A percentile compares a stretch with the other conserved stretches of the same genome.
phyloP scores from a whole-genome alignment of 2,797 vertebrate species.

The Pipistrellus nathusii region DNA sequence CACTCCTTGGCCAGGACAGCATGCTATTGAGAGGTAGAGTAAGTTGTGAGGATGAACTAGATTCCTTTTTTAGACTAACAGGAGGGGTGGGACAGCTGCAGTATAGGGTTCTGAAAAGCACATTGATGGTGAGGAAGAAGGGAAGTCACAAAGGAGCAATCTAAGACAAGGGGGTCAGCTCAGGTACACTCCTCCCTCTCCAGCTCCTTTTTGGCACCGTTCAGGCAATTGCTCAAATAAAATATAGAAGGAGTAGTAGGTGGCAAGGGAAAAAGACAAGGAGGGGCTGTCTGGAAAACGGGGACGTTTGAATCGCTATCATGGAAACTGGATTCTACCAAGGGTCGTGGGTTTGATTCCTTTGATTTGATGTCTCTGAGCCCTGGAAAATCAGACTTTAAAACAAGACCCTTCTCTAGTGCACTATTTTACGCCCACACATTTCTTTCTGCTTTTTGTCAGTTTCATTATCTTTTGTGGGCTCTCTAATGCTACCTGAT shows the following conservation, averaged over 20 bases:
- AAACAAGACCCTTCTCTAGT: conserved; percentile 4
- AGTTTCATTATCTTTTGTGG: conserved; percentile 24
- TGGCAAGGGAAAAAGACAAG: too few species aligned
- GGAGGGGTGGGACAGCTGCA: neutral
- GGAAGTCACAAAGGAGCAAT: neutral
- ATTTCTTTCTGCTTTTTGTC: conserved; percentile 16
- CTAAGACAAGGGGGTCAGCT: neutral
- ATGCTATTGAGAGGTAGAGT: neutral
- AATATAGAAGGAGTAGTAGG: neutral
- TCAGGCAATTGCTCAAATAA: neutral
- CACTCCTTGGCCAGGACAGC: neutral
- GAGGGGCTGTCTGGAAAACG: neutral
- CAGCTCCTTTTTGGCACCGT: neutral
- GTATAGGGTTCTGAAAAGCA: neutral
- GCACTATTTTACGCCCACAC: neutral
- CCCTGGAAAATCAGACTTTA: conserved; percentile 51
- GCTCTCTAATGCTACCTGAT: neutral
- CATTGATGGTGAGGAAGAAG: neutral
- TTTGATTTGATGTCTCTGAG: neutral
- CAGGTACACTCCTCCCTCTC: neutral
- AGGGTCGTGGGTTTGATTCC: neutral
- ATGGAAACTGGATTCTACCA: conserved; percentile 21
- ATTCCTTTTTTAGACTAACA: neutral
- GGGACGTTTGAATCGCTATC: neutral
- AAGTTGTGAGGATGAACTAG: neutral